A percentile compares a stretch with the other conserved stretches of the same genome.
Evolutionary conservation across 2,797 vertebrate genomes (phyloP).

Genomic region (Smutsia gigantea): DNA sequence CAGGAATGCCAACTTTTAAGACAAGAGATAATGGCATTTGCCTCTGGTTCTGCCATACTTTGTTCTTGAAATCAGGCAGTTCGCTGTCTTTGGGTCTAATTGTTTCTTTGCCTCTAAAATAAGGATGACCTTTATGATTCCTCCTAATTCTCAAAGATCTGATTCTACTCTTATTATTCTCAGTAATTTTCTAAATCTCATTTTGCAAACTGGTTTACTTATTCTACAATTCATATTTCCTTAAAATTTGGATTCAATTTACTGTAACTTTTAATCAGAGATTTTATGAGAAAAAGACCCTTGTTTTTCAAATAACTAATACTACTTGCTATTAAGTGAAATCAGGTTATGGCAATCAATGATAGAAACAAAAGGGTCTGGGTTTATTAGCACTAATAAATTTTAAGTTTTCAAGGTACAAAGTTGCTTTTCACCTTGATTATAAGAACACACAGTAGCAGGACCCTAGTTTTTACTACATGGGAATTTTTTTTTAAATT

Average conservation of each 20-base stretch:
- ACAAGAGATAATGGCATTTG: not conserved
- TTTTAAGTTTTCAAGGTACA: slow-evolving; percentile 31
- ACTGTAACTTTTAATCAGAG: not conserved
- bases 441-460: not conserved
- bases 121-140: not conserved
- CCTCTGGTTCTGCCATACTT: not conserved
- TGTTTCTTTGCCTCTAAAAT: not conserved
- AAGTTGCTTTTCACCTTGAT: not conserved
- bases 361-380: not conserved
- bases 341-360: not conserved
- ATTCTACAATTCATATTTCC: not conserved
- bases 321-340: slow-evolving; percentile 41
- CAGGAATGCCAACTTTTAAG: not conserved
- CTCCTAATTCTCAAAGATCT: not conserved
- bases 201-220: not conserved
- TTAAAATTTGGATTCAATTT: slow-evolving; percentile 43
- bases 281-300: not conserved
- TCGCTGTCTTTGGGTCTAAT: not conserved
- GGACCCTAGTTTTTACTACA: slow-evolving; percentile 14
- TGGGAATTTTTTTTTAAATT: not conserved
- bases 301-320: not conserved
- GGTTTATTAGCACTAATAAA: not conserved
- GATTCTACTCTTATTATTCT: not conserved
- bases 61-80: not conserved
- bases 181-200: not conserved